These are phyloP conservation scores for Podotricha telesiphe DNA, from an alignment of 2,888 invertebrate genomes.

Conservation along the genomic window DNA sequence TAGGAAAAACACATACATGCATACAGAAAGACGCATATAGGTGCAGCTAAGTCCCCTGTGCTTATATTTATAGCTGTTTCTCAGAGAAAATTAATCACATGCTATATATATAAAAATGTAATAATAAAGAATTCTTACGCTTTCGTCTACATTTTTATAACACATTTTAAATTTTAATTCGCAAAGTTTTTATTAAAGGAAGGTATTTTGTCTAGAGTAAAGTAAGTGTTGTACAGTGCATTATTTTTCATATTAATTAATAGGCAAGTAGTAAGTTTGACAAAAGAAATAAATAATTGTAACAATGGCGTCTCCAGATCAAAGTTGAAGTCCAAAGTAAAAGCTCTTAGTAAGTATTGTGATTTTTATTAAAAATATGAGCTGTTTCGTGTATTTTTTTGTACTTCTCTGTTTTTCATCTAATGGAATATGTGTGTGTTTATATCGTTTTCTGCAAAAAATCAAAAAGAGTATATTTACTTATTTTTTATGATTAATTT, in stretches of 20 bases:
- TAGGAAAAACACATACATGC: no score
- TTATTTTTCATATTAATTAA: conserved; percentile 20
- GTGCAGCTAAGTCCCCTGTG: no score
- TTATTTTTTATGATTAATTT: neutral
- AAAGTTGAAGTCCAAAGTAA: neutral
- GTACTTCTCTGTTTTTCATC: neutral
- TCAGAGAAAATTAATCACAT: neutral
- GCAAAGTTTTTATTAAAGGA: neutral
- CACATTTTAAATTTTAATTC: neutral
- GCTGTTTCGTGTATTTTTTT: no score
- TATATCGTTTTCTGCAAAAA: neutral
- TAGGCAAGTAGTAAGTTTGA: neutral
- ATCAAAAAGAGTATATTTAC: neutral
- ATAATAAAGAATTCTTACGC: neutral
- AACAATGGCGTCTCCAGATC: neutral
- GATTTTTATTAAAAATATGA: conserved; percentile 20
- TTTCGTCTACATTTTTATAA: neutral
- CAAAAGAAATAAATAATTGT: conserved; percentile 1
- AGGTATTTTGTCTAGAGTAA: conserved; percentile 16
- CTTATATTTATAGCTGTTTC: no score
- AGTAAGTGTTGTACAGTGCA: neutral
- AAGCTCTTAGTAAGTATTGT: conserved; percentile 31
- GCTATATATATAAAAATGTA: neutral
- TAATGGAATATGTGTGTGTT: neutral
- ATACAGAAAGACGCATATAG: no score